These are phyloP conservation scores for Tapirus terrestris DNA, from an alignment of 2,113 vertebrate genomes.

Conservation along the genomic window DNA sequence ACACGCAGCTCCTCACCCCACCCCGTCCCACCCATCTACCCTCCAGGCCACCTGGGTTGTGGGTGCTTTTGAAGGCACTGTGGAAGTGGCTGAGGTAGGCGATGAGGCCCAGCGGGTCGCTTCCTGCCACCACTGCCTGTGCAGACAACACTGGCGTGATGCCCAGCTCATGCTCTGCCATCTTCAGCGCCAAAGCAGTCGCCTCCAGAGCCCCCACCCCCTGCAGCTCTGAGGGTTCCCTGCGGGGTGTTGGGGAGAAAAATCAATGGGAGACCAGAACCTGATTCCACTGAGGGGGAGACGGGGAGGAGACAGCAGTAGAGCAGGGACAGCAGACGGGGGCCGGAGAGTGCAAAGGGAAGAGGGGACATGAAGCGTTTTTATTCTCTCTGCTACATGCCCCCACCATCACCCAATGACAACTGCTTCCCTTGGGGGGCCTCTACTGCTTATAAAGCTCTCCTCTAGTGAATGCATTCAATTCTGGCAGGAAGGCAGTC, in stretches of 20 bases:
- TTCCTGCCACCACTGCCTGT: slow-evolving; percentile 86
- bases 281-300: neutral
- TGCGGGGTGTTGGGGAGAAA: slow-evolving; percentile 62
- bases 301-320: neutral
- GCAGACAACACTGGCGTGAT: slow-evolving; percentile 92
- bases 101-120: slow-evolving; percentile 92
- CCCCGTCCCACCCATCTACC: rapidly evolving
- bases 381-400: neutral
- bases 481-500: neutral
- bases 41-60: slow-evolving; percentile 76
- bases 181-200: slow-evolving; percentile 88
- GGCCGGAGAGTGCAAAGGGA: neutral
- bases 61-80: slow-evolving; percentile 84
- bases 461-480: neutral
- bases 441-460: neutral
- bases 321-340: rapidly evolving
- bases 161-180: slow-evolving; percentile 92
- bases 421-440: neutral
- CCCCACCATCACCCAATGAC: neutral
- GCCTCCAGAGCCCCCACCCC: slow-evolving; percentile 82
- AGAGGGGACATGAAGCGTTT: neutral
- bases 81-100: slow-evolving; percentile 96
- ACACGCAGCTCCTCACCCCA: neutral
- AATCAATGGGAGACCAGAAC: neutral
- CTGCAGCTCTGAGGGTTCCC: slow-evolving; percentile 89